phyloP scores from a whole-genome alignment of 2,113 vertebrate genomes.

The Saimiri boliviensis region DNA sequence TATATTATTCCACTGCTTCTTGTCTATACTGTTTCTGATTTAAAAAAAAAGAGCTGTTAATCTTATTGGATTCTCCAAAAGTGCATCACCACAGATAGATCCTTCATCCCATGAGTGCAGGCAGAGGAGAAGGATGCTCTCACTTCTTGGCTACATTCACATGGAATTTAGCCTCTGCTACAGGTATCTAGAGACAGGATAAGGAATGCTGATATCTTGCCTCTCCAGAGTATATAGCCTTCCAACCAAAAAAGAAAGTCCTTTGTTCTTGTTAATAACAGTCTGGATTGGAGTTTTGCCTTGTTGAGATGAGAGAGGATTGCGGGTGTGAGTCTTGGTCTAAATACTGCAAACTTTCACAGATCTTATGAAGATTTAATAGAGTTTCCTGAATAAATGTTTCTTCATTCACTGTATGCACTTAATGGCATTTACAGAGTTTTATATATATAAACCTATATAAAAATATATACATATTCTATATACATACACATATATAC shows the following conservation, averaged over 20 bases:
- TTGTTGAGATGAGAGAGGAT: not conserved
- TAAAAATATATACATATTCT: not conserved
- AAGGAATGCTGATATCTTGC: not conserved
- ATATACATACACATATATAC: no score
- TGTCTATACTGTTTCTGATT: not conserved
- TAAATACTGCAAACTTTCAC: not conserved
- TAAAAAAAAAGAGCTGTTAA: not conserved
- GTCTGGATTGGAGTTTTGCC: not conserved
- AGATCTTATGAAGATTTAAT: not conserved
- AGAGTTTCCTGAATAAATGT: not conserved
- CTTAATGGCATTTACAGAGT: not conserved
- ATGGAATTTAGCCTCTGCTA: not conserved
- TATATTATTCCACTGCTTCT: not conserved
- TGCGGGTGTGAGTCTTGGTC: rapidly evolving
- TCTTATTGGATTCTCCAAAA: not conserved
- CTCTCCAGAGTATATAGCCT: rapidly evolving
- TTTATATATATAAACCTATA: not conserved
- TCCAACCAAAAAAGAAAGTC: not conserved
- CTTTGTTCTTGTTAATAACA: not conserved
- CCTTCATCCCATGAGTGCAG: not conserved
- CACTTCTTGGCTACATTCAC: not conserved
- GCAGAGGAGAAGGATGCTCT: not conserved
- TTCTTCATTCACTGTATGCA: not conserved
- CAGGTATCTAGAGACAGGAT: not conserved
- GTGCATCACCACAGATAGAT: rapidly evolving